Base-by-base conservation (phyloP, 2,113 vertebrate genomes). In the Cyphomyrus discorhynchus region DNA sequence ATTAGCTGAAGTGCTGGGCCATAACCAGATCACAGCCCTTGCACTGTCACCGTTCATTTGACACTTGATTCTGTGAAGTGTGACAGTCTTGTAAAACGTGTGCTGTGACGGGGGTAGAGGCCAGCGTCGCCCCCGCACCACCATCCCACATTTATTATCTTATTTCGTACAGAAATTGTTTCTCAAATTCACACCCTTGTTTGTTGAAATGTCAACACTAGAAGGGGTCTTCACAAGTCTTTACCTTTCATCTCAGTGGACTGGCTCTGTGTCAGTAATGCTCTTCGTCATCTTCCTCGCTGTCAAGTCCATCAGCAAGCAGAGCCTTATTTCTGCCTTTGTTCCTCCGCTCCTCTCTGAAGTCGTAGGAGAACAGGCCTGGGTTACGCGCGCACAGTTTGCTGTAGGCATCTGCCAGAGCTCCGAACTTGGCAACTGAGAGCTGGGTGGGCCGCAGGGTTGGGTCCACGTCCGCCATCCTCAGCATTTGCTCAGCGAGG, bases 401-500 rank as follows among this genome's bases (percentile, higher is more conserved):
- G 88, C 96, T 95, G 89, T 99, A 99, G 0, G 95, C 94, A 3
- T 98, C 94, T 1, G 96, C 96, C 5, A 99, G 94, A 39, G 94
- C 97, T 91, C 95, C 94, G 46, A 99, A 95, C 0, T 99, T 97
- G 1, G 94, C 90, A 86, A 99, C 93, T 13, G 97, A 96, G 90
- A 99, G 96, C 15, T 98, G 95, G 42, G 92, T 42, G 3, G 98
- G 97, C 17, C 97, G 97, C 0, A 97, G 94, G 6, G 95, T 96
- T 11, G 98, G 98, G 92, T 99, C 97, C 91, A 99, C 95, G 0
- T 98, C 93, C 0, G 98, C 98, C 90, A 88, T 19, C 92, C 93
- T 92, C 89, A 99, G 91, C 93, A 99, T 94, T 90, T 94, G 94
- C 89, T 95, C 95, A 0, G 97, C 96, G 93, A 97, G 95, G 91